Percentiles rank a stretch among this genome's conserved stretches.
phyloP scores from a whole-genome alignment of 37 sponge, comb jelly and placozoan genomes.

The Cladorhizidae sp. region DNA sequence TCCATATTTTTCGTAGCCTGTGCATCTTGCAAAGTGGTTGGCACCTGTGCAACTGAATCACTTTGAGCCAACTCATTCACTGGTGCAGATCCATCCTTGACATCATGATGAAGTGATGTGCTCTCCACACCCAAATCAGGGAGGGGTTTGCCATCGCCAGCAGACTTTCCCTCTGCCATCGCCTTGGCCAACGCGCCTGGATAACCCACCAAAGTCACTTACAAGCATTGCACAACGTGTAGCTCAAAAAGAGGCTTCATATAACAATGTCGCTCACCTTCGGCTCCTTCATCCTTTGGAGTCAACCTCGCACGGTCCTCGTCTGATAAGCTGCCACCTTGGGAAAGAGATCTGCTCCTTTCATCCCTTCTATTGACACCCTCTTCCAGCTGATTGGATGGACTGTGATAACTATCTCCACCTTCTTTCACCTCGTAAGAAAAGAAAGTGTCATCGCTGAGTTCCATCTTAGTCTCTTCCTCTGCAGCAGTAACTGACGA shows the following conservation, averaged over 20 bases:
- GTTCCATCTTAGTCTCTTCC: background rate
- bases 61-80: background rate
- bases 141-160: background rate
- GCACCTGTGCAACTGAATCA: background rate
- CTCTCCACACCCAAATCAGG: background rate
- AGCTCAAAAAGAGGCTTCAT: too few species aligned
- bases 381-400: constrained; percentile 18
- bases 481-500: constrained; percentile 2
- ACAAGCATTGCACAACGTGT: too few species aligned
- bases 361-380: constrained; percentile 7
- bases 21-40: too few species aligned
- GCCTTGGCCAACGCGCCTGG: too few species aligned
- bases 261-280: background rate
- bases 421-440: constrained; percentile 4
- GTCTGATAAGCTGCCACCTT: constrained; percentile 5
- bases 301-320: background rate
- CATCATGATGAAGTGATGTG: background rate
- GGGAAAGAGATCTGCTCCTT: background rate
- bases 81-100: background rate
- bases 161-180: too few species aligned
- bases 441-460: background rate
- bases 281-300: background rate
- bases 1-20: too few species aligned
- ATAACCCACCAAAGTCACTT: too few species aligned
- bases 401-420: background rate